phyloP scores from a whole-genome alignment of 2,888 invertebrate genomes.

The Pheosia gnoma region DNA sequence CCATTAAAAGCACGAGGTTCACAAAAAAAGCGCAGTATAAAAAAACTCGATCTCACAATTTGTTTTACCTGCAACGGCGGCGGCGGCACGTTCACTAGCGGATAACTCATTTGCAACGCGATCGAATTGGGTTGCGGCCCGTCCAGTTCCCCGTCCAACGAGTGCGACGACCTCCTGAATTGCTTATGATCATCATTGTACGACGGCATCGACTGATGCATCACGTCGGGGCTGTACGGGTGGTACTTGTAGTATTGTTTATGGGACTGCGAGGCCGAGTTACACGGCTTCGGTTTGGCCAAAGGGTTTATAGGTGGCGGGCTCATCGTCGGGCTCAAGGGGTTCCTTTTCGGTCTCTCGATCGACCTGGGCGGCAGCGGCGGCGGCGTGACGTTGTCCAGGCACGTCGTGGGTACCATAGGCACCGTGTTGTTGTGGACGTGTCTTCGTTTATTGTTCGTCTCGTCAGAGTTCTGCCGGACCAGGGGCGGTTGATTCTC shows the following conservation, averaged over 20 bases:
- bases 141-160: constrained; percentile 70
- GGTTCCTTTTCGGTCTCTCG: constrained; percentile 59
- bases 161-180: constrained; percentile 67
- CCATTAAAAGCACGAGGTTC: too few relatives aligned
- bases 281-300: constrained; percentile 51
- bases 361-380: constrained; percentile 66
- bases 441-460: constrained; percentile 49
- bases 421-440: constrained; percentile 69
- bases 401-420: constrained; percentile 71
- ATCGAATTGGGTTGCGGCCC: constrained; percentile 84
- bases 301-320: constrained; percentile 56
- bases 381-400: constrained; percentile 72
- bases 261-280: constrained; percentile 38
- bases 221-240: constrained; percentile 43
- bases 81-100: constrained; percentile 84
- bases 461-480: constrained; percentile 65
- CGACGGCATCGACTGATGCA: constrained; percentile 67
- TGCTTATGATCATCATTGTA: constrained; percentile 52
- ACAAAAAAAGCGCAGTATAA: neutral
- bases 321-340: constrained; percentile 50
- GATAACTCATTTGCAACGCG: constrained; percentile 86
- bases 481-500: constrained; percentile 58
- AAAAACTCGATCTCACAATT: neutral
- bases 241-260: constrained; percentile 46
- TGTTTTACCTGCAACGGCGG: constrained; percentile 71